A percentile compares a stretch with the other conserved stretches of the same genome.
These are phyloP conservation scores for Chrysina gloriosa DNA, from an alignment of 2,888 invertebrate genomes.

Conservation along the genomic window DNA sequence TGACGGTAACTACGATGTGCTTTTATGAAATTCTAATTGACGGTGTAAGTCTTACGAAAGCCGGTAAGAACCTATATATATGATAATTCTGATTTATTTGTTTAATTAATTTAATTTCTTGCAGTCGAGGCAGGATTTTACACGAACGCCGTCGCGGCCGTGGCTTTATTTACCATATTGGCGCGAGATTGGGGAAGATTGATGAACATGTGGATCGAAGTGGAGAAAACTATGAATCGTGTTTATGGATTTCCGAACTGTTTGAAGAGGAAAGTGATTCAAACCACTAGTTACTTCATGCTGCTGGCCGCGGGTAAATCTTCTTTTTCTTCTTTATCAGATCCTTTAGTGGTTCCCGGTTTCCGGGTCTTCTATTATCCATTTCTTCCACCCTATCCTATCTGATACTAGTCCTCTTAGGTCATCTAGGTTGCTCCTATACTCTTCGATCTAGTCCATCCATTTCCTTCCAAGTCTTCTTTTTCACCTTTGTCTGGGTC, in stretches of 20 bases:
- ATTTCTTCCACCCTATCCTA: too few relatives aligned
- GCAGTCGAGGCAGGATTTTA: conserved; percentile 69
- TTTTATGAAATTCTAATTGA: conserved; percentile 36
- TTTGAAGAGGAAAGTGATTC: conserved; percentile 57
- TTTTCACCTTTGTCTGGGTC: too few relatives aligned
- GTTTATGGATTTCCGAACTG: conserved; percentile 53
- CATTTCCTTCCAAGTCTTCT: too few relatives aligned
- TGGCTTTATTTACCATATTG: conserved; percentile 67
- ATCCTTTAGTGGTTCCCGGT: too few relatives aligned
- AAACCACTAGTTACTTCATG: conserved; percentile 60
- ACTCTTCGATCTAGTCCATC: too few relatives aligned
- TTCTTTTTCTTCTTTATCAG: neutral
- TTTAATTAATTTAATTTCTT: conserved; percentile 39
- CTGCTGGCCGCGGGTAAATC: conserved; percentile 59
- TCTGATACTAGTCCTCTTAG: too few relatives aligned
- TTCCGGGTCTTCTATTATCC: too few relatives aligned
- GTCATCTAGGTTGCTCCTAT: too few relatives aligned
- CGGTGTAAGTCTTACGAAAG: conserved; percentile 38
- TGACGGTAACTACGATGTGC: conserved; percentile 48
- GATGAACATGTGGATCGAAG: conserved; percentile 61
- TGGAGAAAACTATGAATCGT: conserved; percentile 59
- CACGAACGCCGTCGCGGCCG: conserved; percentile 67
- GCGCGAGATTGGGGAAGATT: conserved; percentile 65
- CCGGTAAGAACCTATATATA: conserved; percentile 7
- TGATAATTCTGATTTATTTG: neutral